Evolutionary conservation across 2,113 vertebrate genomes (phyloP), one percentile per base, ranked within the genome.

Genomic region (Dolichotis patagonum): DNA sequence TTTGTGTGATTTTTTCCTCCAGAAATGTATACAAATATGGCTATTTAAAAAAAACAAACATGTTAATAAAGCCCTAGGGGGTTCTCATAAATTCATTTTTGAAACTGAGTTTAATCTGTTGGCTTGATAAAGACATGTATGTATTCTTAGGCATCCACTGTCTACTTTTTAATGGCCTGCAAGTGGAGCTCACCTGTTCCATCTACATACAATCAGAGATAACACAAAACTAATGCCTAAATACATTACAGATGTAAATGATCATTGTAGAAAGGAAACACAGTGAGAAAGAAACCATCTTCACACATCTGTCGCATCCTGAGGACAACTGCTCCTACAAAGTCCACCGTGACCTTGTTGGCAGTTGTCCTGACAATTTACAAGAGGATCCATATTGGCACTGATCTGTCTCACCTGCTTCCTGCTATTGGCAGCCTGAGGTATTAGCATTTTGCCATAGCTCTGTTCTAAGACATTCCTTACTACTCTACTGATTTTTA

Each of bases 241-340:
- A 80, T 73, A 78, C 9, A 73, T 85, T 60, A 82, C 24, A n/a
- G 43, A 46, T 60, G 19, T 43, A 85, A 85, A 82, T 63, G 78
- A n/a, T 14, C 77, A 85, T 69, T 49, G 26, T 41, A 30, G 63
- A 22, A 96, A 75, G 6, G 38, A 17, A 85, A 14, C 13, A 38
- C 43, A 9, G 9, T 20, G 8, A 92, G 24, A 54, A n/a, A 71
- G 91, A 86, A 96, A n/a, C 56, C 78, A 80, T 75, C 35, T 32
- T 93, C 43, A 46, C 73, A 92, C 69, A 85, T 52, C 78, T 91
- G 85, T 62, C 78, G 28, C 88, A 85, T 95, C 88, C 14, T 30
- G 73, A 75, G 67, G 49, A 26, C 49, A n/a, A 10, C 2, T 65
- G 24, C 11, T 63, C 49, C 88, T 43, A 28, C 2, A 3, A 14